These are phyloP conservation scores for Eristalis arbustorum DNA, from an alignment of 2,888 invertebrate species.

Conservation along the genomic window DNA sequence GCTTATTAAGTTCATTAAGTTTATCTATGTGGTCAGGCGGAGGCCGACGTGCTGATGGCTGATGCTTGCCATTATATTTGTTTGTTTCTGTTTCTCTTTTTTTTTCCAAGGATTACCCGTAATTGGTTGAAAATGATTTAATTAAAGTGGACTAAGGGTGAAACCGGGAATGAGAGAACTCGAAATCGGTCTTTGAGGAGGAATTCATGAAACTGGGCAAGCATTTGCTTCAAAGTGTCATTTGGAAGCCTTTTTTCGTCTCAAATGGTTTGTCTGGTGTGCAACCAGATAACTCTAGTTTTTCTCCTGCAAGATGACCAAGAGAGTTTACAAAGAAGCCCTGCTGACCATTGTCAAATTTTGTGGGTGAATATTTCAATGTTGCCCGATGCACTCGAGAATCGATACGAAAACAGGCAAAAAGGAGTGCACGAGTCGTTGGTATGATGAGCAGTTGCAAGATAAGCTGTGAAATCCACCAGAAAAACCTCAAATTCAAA, in stretches of 20 bases:
- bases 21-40: constrained; percentile 42
- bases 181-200: not conserved
- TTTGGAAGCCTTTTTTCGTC: not conserved
- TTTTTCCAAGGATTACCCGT: not conserved
- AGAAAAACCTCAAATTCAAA: too few species aligned
- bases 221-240: not conserved
- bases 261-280: too few species aligned
- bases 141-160: constrained; percentile 20
- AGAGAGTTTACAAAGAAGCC: too few species aligned
- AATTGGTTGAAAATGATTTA: constrained; percentile 41
- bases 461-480: too few species aligned
- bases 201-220: not conserved
- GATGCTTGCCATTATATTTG: not conserved
- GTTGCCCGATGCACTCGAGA: too few species aligned
- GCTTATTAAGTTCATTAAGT: constrained; percentile 46
- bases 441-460: too few species aligned
- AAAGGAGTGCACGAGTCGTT: too few species aligned
- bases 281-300: too few species aligned
- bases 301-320: too few species aligned
- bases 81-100: not conserved
- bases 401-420: too few species aligned
- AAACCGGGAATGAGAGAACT: not conserved
- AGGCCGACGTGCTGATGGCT: constrained; percentile 15
- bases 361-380: too few species aligned
- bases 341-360: too few species aligned